Evolutionary conservation across 2,797 vertebrate species (phyloP).

Genomic region (Myripristis murdjan): DNA sequence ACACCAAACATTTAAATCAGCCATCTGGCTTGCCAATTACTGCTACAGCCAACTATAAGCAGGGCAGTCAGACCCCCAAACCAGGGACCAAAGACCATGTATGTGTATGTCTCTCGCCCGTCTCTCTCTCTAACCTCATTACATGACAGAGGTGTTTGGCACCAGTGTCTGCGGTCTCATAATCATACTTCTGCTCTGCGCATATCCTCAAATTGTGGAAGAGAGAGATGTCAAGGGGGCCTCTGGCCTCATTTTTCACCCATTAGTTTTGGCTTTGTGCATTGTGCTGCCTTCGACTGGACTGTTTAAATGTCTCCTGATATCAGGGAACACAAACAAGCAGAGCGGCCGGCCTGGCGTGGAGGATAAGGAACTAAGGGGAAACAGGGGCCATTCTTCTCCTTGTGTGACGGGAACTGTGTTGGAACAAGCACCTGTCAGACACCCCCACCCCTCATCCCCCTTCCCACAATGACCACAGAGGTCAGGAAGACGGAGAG

Average conservation of each 20-base stretch:
- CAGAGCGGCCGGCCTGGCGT: conserved; percentile 66
- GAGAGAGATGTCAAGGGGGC: conserved; percentile 57
- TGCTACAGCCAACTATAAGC: conserved; percentile 15
- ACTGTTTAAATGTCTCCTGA: conserved; percentile 74
- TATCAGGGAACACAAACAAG: conserved; percentile 82
- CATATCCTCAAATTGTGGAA: conserved; percentile 49
- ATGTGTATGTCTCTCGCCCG: conserved; percentile 33
- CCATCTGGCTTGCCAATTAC: conserved; percentile 36
- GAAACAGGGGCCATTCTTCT: conserved; percentile 80
- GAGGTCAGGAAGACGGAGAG: conserved; percentile 22
- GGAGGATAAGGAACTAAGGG: conserved; percentile 80
- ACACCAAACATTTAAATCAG: conserved; percentile 33
- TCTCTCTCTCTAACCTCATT: conserved; percentile 54
- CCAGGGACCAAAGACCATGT: conserved; percentile 22
- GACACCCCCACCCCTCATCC: no score
- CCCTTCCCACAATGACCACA: conserved; percentile 67
- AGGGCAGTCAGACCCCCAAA: conserved; percentile 18
- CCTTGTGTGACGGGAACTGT: conserved; percentile 76
- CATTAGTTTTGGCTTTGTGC: conserved; percentile 53
- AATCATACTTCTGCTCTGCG: conserved; percentile 52
- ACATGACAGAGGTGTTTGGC: conserved; percentile 45
- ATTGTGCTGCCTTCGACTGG: conserved; percentile 73
- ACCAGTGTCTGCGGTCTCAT: conserved; percentile 34
- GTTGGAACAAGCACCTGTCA: conserved; percentile 83
- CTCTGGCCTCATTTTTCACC: conserved; percentile 70